phyloP scores from a whole-genome alignment of 2,888 invertebrate species.

The Muscina levida region DNA sequence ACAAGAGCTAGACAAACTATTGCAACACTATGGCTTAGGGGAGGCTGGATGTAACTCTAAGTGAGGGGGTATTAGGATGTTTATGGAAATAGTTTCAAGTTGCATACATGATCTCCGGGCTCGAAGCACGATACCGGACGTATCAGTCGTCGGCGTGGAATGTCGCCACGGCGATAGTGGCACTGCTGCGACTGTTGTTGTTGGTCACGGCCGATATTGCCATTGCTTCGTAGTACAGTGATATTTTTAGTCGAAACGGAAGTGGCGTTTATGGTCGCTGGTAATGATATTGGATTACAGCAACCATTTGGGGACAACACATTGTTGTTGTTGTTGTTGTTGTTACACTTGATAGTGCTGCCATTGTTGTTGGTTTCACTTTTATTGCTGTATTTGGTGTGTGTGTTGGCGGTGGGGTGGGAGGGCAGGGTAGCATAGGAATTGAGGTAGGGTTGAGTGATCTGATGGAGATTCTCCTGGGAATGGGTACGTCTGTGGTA shows the following conservation, averaged over 20 bases:
- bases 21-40: too few relatives aligned
- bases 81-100: not conserved
- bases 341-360: slow-evolving; percentile 42
- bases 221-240: not conserved
- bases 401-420: slow-evolving; percentile 66
- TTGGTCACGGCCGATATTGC: not conserved
- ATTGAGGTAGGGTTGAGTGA: slow-evolving; percentile 3
- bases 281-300: not conserved
- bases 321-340: slow-evolving; percentile 36
- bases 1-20: too few relatives aligned
- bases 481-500: slow-evolving; percentile 69
- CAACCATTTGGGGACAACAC: slow-evolving; percentile 37
- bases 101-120: slow-evolving; percentile 60
- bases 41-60: too few relatives aligned
- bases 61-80: too few relatives aligned
- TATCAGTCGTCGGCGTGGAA: slow-evolving; percentile 43
- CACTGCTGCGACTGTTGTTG: slow-evolving; percentile 21
- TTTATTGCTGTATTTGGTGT: slow-evolving; percentile 63
- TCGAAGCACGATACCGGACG: slow-evolving; percentile 60
- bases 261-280: slow-evolving; percentile 41
- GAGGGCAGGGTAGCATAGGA: slow-evolving; percentile 23
- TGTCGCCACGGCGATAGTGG: slow-evolving; percentile 17
- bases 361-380: slow-evolving; percentile 44
- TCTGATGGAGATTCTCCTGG: slow-evolving; percentile 56
- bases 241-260: slow-evolving; percentile 53